phyloP scores from a whole-genome alignment of 1,140 invertebrate species.

The Brachionus rotundiformis region DNA sequence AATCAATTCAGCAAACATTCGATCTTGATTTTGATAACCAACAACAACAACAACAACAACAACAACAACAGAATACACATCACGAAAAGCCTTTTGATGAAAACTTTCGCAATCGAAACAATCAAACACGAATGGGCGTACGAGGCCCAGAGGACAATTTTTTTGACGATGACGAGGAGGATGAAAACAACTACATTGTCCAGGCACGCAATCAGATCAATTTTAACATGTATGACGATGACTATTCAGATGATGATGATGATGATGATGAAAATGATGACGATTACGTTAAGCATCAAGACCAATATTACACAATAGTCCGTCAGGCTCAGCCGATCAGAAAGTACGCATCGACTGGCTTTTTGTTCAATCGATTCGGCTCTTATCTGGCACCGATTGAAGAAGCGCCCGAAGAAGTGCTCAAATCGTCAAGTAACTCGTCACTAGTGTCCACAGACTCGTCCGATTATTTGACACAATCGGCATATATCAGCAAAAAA shows the following conservation, averaged over 20 bases:
- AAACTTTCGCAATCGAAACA: neutral
- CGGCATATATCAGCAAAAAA: neutral
- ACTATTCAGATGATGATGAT: neutral
- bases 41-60: neutral
- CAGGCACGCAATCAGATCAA: neutral
- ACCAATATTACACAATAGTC: neutral
- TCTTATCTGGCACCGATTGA: slow-evolving; percentile 35
- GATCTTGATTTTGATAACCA: no score
- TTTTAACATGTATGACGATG: neutral
- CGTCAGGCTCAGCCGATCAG: neutral
- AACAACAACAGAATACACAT: no score
- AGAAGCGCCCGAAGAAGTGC: slow-evolving; percentile 31
- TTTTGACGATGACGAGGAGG: neutral
- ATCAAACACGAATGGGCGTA: slow-evolving; percentile 13
- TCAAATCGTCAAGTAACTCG: neutral
- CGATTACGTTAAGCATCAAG: neutral
- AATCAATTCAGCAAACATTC: no score
- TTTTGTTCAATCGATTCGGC: slow-evolving; percentile 43
- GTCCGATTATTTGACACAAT: neutral
- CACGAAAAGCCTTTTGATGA: neutral
- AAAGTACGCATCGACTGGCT: slow-evolving; percentile 46
- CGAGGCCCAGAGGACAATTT: neutral
- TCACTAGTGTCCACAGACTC: slow-evolving; percentile 1
- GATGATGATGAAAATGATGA: neutral
- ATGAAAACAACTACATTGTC: no score